Conservation (phyloP, 1,140 invertebrate genomes). For the Bombus superbus region DNA sequence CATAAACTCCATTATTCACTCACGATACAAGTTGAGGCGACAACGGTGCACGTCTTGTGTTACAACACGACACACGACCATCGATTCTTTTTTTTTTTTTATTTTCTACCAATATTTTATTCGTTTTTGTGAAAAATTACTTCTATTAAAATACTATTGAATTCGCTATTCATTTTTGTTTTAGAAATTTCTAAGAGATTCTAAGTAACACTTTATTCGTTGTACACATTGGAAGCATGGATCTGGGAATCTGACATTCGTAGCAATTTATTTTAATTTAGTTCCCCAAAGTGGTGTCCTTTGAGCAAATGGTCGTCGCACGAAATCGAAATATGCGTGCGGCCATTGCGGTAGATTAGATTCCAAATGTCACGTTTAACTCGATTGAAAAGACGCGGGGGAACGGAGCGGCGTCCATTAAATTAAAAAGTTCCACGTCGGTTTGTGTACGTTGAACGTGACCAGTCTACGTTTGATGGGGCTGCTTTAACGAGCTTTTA, state of each 20-base stretch:
- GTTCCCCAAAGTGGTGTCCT: not conserved
- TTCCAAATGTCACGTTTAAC: not conserved
- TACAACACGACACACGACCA: not conserved
- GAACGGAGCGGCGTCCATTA: not conserved
- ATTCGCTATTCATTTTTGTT: not conserved
- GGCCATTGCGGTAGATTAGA: not conserved
- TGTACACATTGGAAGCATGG: not conserved
- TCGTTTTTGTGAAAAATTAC: not conserved
- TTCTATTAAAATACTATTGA: not conserved
- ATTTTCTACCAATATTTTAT: not conserved
- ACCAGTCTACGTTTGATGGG: not conserved
- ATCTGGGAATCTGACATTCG: not conserved
- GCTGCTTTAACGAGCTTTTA: constrained; percentile 9
- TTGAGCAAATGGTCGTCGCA: not conserved
- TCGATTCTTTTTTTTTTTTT: not conserved
- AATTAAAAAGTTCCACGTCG: constrained; percentile 15
- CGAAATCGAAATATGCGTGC: not conserved
- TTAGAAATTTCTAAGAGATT: not conserved
- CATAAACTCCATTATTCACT: constrained; percentile 61
- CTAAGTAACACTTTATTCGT: not conserved
- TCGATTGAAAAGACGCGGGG: not conserved
- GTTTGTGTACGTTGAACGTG: not conserved
- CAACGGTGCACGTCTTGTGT: constrained; percentile 12
- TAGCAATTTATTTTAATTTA: not conserved
- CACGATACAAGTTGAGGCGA: constrained; percentile 5